Base-by-base conservation (phyloP, 1,140 invertebrate genomes). In the Zaprionus capensis region DNA sequence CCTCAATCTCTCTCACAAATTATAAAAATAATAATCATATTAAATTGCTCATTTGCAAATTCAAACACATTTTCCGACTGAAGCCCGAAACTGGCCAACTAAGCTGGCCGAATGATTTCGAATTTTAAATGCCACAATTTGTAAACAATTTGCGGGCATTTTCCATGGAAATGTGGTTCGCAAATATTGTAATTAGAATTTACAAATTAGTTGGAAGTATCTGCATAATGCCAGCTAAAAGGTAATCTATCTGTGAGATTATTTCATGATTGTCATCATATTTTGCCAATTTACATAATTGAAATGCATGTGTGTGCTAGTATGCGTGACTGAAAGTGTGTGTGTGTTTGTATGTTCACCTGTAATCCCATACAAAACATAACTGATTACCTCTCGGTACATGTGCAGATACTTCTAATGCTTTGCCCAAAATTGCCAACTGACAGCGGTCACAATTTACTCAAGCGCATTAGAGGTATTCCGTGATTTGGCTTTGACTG, bases 281-380 rank as follows among this genome's bases (percentile, higher is more conserved):
- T 72, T 81, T 71, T 64, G 65, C 11, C 53, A 44, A 81, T 85
- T 87, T 86, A 71, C 80, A 87, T 86, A 87, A 86, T 87, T 87
- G 64, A 86, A 87, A 82, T 69, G 58, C 41, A 57, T 79, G 62
- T 62, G 49, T 20, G 75, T 63, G 49, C 44, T 22, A 68, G 59
- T 64, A 59, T 56, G 34, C 2, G 28, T 53, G 20, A 36, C 12
- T 53, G 46, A 17, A 2, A 46, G 14, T 46, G 2, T 44, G 38
- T 14, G 20, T 44, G 59, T 28, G 4, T 38, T 24, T 59, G 4
- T 38, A 38, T 38, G 67, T 56, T 36, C 31, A 28, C 46, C 63
- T 66, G 53, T 62, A 69, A 74, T 61, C 71, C 71, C n/a, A 61
- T 24, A 74, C 4, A 56, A 69, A 69, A 69, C 71, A 75, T 22